Percentiles rank a stretch among this genome's conserved stretches.
Evolutionary conservation across 2,888 invertebrate genomes (phyloP).

Genomic region (Margaritifera margaritifera): DNA sequence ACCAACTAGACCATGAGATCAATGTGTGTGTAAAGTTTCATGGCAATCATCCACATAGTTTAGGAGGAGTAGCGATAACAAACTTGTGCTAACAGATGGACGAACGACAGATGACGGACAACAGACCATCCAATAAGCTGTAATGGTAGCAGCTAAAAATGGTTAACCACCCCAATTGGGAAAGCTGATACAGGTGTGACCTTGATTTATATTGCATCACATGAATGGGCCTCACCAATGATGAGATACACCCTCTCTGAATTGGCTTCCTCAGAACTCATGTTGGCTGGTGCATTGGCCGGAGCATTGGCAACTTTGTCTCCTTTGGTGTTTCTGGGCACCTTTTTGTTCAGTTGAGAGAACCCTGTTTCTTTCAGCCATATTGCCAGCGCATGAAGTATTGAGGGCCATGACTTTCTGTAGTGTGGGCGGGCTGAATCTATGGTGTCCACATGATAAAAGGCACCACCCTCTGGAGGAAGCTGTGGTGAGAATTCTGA

Average conservation of each 20-base stretch:
- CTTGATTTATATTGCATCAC: conserved; percentile 1
- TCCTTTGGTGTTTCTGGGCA: conserved; percentile 22
- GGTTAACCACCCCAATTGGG: too few relatives aligned
- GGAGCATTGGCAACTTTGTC: conserved; percentile 33
- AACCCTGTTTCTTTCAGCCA: conserved; percentile 85
- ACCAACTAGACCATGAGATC: too few relatives aligned
- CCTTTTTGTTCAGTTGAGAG: conserved; percentile 51
- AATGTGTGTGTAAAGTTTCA: too few relatives aligned
- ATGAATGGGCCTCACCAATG: conserved; percentile 80
- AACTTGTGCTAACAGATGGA: too few relatives aligned
- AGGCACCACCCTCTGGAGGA: conserved; percentile 86
- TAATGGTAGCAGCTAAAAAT: too few relatives aligned
- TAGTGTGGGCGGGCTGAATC: conserved; percentile 95
- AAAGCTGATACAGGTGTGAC: neutral
- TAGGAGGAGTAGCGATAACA: too few relatives aligned
- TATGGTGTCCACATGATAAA: conserved; percentile 96
- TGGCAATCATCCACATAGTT: too few relatives aligned
- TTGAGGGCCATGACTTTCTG: conserved; percentile 92
- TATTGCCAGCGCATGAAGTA: conserved; percentile 92
- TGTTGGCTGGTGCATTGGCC: conserved; percentile 68
- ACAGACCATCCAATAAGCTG: too few relatives aligned
- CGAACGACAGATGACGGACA: too few relatives aligned
- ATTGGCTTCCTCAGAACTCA: conserved; percentile 77
- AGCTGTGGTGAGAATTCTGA: conserved; percentile 95
- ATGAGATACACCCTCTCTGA: conserved; percentile 85